phyloP scores from a whole-genome alignment of 2,888 invertebrate species.

The Pammene fasciana region DNA sequence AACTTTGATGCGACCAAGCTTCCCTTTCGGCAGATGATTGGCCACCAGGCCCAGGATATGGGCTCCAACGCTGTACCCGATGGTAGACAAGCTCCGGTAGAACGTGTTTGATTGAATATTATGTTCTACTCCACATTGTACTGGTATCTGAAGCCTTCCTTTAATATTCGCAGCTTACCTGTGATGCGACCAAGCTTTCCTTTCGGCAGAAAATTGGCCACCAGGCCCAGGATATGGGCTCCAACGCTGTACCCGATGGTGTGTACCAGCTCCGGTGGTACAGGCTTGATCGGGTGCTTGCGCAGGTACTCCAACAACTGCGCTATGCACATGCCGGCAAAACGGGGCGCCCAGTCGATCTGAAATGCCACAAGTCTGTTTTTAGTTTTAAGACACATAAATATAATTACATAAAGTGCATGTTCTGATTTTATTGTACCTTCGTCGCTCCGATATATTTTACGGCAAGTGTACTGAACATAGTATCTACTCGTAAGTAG shows the following conservation, averaged over 20 bases:
- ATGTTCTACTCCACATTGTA: too few species aligned
- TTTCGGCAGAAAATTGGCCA: slow-evolving; percentile 89
- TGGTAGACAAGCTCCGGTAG: slow-evolving; percentile 89
- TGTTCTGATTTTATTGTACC: too few species aligned
- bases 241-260: slow-evolving; percentile 94
- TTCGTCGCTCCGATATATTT: too few species aligned
- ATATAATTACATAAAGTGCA: too few species aligned
- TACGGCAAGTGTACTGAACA: too few species aligned
- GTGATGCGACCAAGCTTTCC: slow-evolving; percentile 93
- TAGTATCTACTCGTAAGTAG: too few species aligned
- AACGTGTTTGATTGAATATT: slow-evolving; percentile 86
- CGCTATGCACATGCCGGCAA: slow-evolving; percentile 89
- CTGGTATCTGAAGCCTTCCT: too few species aligned
- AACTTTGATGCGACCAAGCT: slow-evolving; percentile 84
- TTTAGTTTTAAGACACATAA: too few species aligned
- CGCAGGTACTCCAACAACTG: slow-evolving; percentile 91
- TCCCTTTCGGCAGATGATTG: slow-evolving; percentile 89
- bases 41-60: slow-evolving; percentile 93
- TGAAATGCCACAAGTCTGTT: too few species aligned
- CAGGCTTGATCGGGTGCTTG: slow-evolving; percentile 88
- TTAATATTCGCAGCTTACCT: slow-evolving; percentile 66
- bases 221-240: slow-evolving; percentile 92
- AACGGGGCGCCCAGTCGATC: slow-evolving; percentile 85
- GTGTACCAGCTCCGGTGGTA: slow-evolving; percentile 89
- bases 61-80: slow-evolving; percentile 94